These are phyloP conservation scores for Ditylenchus weischeri DNA, from an alignment of 2,888 invertebrate species.

Conservation along the genomic window DNA sequence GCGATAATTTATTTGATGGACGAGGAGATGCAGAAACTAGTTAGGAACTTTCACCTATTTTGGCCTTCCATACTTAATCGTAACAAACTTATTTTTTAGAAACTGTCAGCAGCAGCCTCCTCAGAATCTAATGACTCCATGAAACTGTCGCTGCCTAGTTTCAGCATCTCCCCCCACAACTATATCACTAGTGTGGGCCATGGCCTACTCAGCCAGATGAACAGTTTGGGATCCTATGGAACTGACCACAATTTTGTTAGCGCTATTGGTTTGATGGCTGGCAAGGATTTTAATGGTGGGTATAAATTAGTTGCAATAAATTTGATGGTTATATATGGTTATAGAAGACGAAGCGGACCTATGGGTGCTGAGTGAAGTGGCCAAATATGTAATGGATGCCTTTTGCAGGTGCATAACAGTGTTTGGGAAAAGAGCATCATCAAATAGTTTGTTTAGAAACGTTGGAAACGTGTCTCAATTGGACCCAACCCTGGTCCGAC, in stretches of 20 bases:
- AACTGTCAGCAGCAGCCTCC: constrained; percentile 11
- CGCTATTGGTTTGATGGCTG: constrained; percentile 24
- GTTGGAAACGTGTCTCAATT: constrained; percentile 38
- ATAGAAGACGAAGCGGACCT: constrained; percentile 40
- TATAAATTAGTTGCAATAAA: constrained; percentile 6
- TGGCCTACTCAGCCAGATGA: constrained; percentile 37
- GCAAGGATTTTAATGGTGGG: constrained; percentile 10
- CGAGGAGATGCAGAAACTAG: constrained; percentile 38
- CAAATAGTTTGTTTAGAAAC: constrained; percentile 14
- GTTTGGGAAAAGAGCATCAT: constrained; percentile 11
- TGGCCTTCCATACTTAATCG: background rate
- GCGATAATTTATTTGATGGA: constrained; percentile 36
- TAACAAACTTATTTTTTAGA: constrained; percentile 26
- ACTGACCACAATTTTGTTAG: constrained; percentile 34
- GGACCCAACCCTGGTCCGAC: constrained; percentile 24
- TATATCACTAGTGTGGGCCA: constrained; percentile 44
- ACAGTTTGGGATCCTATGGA: constrained; percentile 31
- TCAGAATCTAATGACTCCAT: constrained; percentile 25
- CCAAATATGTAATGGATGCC: constrained; percentile 27
- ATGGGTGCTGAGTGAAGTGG: constrained; percentile 38
- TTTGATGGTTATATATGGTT: constrained; percentile 25
- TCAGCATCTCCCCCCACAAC: constrained; percentile 39
- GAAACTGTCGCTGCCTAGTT: constrained; percentile 35
- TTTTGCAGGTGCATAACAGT: constrained; percentile 16
- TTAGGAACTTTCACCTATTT: constrained; percentile 5